These are phyloP conservation scores for Tadarida brasiliensis DNA, from an alignment of 2,797 vertebrate genomes.

Conservation along the genomic window DNA sequence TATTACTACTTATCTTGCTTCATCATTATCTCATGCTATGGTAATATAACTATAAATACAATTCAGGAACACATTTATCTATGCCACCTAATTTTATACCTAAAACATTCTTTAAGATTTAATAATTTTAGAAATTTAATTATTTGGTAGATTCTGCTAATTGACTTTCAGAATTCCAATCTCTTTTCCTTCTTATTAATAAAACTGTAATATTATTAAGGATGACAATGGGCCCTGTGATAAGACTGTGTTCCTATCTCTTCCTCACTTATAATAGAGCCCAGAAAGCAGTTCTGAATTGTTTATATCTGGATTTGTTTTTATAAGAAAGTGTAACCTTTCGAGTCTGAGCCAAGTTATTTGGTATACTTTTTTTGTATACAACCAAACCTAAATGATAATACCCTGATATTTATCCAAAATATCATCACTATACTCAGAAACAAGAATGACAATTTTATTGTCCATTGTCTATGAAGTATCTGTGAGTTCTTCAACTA, in stretches of 20 bases:
- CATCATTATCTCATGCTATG: not conserved
- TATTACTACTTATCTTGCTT: not conserved
- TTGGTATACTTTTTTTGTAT: not conserved
- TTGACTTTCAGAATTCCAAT: not conserved
- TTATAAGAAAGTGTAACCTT: not conserved
- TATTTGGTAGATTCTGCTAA: not conserved
- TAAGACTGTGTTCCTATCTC: not conserved
- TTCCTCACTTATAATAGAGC: not conserved
- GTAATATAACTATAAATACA: conserved; percentile 15
- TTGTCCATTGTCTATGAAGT: not conserved
- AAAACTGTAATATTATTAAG: not conserved
- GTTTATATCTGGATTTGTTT: not conserved
- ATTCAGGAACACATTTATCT: not conserved
- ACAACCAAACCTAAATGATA: not conserved
- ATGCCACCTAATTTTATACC: not conserved
- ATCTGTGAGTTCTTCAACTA: not conserved
- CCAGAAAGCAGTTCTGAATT: not conserved
- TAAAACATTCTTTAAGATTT: not conserved
- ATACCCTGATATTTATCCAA: not conserved
- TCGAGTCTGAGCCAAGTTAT: not conserved
- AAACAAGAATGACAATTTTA: not conserved
- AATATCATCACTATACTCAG: not conserved
- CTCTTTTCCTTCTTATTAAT: not conserved
- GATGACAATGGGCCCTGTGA: not conserved
- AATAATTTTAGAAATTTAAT: conserved; percentile 25